These are phyloP conservation scores for Bos javanicus DNA, from an alignment of 2,113 vertebrate species.

Conservation along the genomic window DNA sequence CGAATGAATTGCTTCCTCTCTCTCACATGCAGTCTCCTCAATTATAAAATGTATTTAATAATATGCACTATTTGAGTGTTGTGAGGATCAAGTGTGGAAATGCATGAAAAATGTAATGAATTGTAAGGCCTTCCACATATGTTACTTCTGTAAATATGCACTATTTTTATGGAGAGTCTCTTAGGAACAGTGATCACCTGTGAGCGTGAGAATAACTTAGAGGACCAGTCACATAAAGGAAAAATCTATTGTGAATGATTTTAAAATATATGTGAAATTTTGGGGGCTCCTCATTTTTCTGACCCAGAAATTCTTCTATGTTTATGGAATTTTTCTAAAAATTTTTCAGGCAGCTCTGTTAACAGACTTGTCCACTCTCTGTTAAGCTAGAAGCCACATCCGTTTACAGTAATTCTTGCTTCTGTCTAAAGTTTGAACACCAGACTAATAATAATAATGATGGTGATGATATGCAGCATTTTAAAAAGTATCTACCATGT, in stretches of 20 bases:
- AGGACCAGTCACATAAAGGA: neutral
- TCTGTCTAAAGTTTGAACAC: neutral
- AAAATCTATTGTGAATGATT: neutral
- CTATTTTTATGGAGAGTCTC: neutral
- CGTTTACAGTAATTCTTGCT: neutral
- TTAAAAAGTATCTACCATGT: neutral
- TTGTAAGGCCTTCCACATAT: neutral
- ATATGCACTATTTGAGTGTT: neutral
- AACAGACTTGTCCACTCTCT: neutral
- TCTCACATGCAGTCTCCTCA: neutral
- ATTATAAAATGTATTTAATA: neutral
- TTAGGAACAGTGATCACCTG: neutral
- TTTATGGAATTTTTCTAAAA: neutral
- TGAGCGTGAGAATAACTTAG: neutral
- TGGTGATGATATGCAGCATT: neutral
- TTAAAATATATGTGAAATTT: neutral
- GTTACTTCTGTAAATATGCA: neutral
- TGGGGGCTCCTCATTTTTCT: slow-evolving; percentile 12
- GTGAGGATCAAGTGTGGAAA: neutral
- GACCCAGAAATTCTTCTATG: neutral
- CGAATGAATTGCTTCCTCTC: neutral
- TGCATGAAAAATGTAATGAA: neutral
- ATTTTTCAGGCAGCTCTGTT: neutral
- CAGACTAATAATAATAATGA: neutral
- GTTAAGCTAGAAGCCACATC: neutral